Evolutionary conservation across 92 coral and sea anemone species (phyloP), one percentile per base, ranked within the genome.

Genomic region (Paragorgia papillata): DNA sequence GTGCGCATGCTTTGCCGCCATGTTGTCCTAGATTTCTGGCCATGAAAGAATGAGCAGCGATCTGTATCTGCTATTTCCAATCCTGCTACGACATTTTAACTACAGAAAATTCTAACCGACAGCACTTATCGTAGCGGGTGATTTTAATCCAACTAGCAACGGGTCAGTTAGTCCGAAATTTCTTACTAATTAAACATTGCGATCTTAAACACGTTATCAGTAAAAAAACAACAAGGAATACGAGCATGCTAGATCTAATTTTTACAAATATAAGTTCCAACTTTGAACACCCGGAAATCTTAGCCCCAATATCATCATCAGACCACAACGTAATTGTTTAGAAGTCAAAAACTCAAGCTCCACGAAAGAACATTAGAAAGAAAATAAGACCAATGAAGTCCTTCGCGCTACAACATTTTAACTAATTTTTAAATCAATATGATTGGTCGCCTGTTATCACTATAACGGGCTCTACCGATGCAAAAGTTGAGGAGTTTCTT

Each of bases 121-220:
- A n/a, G n/a, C n/a, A n/a, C n/a, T n/a, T n/a, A n/a, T n/a, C n/a
- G n/a, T n/a, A n/a, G n/a, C n/a, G n/a, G n/a, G n/a, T n/a, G n/a
- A n/a, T n/a, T n/a, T n/a, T n/a, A n/a, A n/a, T n/a, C n/a, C n/a
- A n/a, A n/a, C n/a, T n/a, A n/a, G n/a, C n/a, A n/a, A n/a, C n/a
- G n/a, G n/a, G n/a, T n/a, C n/a, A n/a, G n/a, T n/a, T n/a, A n/a
- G n/a, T n/a, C n/a, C n/a, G n/a, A n/a, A n/a, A n/a, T n/a, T n/a
- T n/a, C n/a, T n/a, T n/a, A n/a, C n/a, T 63, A 1, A 63, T 17
- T 4, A 32, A 0, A 15, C 70, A 63, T 63, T 63, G 70, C 25
- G 33, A 63, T 63, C 17, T 63, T 63, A 33, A 33, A 33, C 49
- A 63, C n/a, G 70, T 63, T 33, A 25, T 63, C 7, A 61, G n/a